phyloP scores from a whole-genome alignment of 2,888 invertebrate genomes.

The Meghimatium bilineatum region DNA sequence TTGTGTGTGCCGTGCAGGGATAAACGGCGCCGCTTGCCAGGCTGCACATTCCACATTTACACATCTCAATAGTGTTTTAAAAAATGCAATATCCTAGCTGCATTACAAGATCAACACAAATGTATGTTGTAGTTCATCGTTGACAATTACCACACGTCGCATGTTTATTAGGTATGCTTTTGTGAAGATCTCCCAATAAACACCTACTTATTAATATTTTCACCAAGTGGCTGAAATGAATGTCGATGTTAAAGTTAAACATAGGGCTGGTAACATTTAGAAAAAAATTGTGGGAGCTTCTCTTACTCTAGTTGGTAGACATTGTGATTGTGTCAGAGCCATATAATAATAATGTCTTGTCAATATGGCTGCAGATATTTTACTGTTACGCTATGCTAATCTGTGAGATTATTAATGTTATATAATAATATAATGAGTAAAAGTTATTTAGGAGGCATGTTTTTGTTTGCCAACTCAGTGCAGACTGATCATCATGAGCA shows the following conservation, averaged over 20 bases:
- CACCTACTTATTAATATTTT: neutral
- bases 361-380: slow-evolving; percentile 1
- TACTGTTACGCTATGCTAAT: neutral
- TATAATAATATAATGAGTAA: neutral
- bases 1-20: neutral
- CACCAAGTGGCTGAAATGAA: neutral
- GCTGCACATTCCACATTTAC: neutral
- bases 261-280: too few species aligned
- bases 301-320: neutral
- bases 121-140: neutral
- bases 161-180: slow-evolving; percentile 3
- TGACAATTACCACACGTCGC: neutral
- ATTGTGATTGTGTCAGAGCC: too few species aligned
- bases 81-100: neutral
- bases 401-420: neutral
- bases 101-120: neutral
- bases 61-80: neutral
- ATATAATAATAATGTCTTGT: neutral
- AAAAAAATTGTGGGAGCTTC: neutral
- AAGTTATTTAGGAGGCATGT: neutral
- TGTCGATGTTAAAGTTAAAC: neutral
- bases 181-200: neutral
- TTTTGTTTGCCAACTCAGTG: too few species aligned
- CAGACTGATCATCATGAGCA: too few species aligned
- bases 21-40: slow-evolving; percentile 1